Conservation (phyloP, 2,797 vertebrate species). For the Sebastiscus tertius region DNA sequence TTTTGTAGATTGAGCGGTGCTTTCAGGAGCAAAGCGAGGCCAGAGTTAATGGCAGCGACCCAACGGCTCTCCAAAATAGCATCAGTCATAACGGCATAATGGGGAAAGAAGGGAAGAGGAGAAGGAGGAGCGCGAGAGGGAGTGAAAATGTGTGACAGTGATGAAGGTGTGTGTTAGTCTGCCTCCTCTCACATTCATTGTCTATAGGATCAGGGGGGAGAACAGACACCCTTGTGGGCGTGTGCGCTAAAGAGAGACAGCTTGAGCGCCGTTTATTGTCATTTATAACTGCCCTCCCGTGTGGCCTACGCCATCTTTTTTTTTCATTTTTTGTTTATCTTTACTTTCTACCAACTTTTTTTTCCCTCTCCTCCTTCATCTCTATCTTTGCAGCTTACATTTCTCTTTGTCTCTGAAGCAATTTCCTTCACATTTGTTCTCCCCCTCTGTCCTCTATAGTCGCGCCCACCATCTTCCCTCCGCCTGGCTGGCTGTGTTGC, state of each 20-base stretch:
- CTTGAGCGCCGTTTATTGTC: slow-evolving; percentile 3
- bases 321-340: not conserved
- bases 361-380: not conserved
- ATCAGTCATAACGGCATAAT: not conserved
- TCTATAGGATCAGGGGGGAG: slow-evolving; percentile 10
- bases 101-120: not conserved
- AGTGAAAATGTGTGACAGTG: slow-evolving; percentile 22
- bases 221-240: slow-evolving; percentile 12
- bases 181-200: slow-evolving; percentile 19
- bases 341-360: not conserved
- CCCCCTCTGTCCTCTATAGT: not conserved
- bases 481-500: not conserved
- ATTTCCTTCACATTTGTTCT: slow-evolving; percentile 4
- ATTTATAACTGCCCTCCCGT: slow-evolving; percentile 19
- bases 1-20: slow-evolving; percentile 6
- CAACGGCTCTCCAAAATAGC: not conserved
- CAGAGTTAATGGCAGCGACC: slow-evolving; percentile 18
- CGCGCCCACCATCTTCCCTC: not conserved
- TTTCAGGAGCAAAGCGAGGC: slow-evolving; percentile 12
- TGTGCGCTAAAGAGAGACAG: slow-evolving; percentile 12
- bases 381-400: not conserved
- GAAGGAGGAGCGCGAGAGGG: not conserved
- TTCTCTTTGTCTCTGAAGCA: not conserved
- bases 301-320: not conserved
- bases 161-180: slow-evolving; percentile 27